A percentile compares a stretch with the other conserved stretches of the same genome.
Evolutionary conservation across 2,797 vertebrate genomes (phyloP).

Genomic region (Molossus alvarezi): DNA sequence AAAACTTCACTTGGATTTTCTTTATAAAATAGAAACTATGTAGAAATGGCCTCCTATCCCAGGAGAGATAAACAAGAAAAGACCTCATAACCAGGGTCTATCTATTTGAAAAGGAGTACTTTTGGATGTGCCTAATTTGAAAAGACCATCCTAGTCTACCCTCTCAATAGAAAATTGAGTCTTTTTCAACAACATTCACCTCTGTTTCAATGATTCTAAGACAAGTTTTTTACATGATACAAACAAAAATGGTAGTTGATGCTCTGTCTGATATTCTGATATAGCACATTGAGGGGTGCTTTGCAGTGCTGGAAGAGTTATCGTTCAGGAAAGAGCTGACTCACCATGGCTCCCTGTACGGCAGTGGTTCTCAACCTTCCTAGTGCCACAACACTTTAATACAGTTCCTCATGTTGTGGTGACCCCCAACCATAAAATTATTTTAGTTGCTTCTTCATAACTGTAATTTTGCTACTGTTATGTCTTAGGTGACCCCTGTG

Average conservation of each 20-base stretch:
- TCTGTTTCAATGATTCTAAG: background rate
- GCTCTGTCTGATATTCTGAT: background rate
- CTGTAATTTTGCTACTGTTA: too few species aligned
- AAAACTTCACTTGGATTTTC: background rate
- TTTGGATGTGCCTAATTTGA: background rate
- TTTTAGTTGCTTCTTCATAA: too few species aligned
- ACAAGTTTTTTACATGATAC: background rate
- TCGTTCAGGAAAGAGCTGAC: constrained; percentile 20
- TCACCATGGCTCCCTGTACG: background rate
- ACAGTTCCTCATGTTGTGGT: too few species aligned
- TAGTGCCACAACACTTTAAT: too few species aligned
- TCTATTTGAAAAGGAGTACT: background rate
- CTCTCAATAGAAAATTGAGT: background rate
- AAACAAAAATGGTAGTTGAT: constrained; percentile 10
- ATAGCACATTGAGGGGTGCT: background rate
- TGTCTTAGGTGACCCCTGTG: too few species aligned
- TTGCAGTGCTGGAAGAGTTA: constrained; percentile 25
- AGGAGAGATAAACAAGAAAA: background rate
- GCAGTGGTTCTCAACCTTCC: too few species aligned
- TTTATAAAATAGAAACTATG: background rate
- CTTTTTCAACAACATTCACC: background rate
- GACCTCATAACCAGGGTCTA: background rate
- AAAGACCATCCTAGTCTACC: background rate
- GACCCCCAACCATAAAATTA: too few species aligned
- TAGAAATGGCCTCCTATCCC: background rate